Base-by-base conservation (phyloP, 2,797 vertebrate species). In the Chaetodon trifasciatus region DNA sequence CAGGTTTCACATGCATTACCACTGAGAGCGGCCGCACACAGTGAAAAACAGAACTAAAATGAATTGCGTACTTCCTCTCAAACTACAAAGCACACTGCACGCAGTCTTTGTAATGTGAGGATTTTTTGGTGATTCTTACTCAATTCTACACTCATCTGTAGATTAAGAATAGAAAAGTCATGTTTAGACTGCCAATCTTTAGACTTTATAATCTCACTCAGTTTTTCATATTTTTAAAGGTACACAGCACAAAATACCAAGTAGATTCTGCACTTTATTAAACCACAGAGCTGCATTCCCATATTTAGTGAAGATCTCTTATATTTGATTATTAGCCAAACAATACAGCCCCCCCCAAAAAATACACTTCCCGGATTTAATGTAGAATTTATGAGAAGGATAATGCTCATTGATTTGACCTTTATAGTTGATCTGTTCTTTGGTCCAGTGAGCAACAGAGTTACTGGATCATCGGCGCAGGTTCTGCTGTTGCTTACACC, bases 341-440 rank as follows among this genome's bases (percentile, higher is more conserved):
- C 73, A 76, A 62, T 55, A 52, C 56, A 52, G 62, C 74, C 62
- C 49, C 8, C 46, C 55, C 46, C 28, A 28, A 55, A 79, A 85
- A 85, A 84, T 87, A 79, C 17, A 68, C 23, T 86, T 74, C 79
- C 79, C n/a, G 44, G 57, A 75, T 83, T 39, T 82, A 69, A 90
- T 92, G 63, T 64, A 74, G 65, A 82, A 78, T 88, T 86, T 69
- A 90, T 83, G 81, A 89, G 83, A 23, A 75, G 35, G 50, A 35
- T 89, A 81, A 83, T 90, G 84, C 47, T 80, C 79, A 93, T 94
- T 88, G 91, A 94, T 92, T 88, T 87, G 78, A 86, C 85, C 73
- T 92, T 57, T 46, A 70, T 50, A 71, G 71, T 76, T 85, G 70
- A 63, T 78, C 81, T 78, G 40, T 73, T 82, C 62, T 85, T 86